phyloP scores from a whole-genome alignment of 2,113 vertebrate species.

The Cochlearius cochlearius region DNA sequence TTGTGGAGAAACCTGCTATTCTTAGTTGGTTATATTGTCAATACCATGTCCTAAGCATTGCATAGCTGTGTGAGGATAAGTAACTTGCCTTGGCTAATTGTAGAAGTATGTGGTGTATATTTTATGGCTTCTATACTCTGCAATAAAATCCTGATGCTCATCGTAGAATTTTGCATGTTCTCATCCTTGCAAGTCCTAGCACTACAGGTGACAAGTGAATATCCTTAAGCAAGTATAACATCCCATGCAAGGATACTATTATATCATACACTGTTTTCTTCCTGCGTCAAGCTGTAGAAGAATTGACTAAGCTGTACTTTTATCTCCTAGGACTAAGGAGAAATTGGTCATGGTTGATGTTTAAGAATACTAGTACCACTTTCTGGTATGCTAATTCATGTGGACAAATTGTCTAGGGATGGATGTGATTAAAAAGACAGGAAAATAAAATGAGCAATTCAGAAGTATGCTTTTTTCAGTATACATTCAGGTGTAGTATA shows the following conservation, averaged over 20 bases:
- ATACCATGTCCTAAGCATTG: neutral
- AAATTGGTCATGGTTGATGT: neutral
- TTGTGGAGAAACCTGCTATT: neutral
- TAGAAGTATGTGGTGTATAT: neutral
- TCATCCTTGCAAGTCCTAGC: neutral
- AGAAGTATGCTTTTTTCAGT: neutral
- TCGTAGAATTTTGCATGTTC: neutral
- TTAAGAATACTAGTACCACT: neutral
- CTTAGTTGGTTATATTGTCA: neutral
- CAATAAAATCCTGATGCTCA: neutral
- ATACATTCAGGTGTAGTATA: neutral
- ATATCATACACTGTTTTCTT: neutral
- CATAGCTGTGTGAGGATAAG: neutral
- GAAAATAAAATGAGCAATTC: neutral
- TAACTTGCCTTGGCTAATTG: neutral
- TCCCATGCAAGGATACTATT: rapidly evolving
- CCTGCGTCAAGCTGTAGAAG: neutral
- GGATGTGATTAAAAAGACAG: neutral
- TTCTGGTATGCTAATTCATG: neutral
- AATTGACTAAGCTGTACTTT: neutral
- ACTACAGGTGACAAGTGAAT: neutral
- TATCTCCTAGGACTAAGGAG: neutral
- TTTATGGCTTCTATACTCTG: neutral
- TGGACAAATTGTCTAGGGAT: neutral
- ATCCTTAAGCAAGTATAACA: neutral